phyloP scores from a whole-genome alignment of 2,797 vertebrate species.

The Margarornis squamiger region DNA sequence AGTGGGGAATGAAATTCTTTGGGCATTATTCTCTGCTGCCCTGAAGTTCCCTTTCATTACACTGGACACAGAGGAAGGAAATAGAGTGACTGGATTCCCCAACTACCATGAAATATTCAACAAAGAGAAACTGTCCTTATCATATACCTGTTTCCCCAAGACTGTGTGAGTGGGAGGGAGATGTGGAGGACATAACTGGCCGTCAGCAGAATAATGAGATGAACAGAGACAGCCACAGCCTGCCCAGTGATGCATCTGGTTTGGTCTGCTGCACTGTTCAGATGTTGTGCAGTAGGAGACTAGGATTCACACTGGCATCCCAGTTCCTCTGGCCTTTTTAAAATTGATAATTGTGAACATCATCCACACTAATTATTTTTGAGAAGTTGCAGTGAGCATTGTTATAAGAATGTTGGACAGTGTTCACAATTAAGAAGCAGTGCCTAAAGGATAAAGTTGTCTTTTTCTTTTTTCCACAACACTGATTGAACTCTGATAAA shows the following conservation, averaged over 20 bases:
- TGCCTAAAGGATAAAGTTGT: constrained; percentile 23
- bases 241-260: neutral
- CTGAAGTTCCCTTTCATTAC: neutral
- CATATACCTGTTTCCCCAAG: neutral
- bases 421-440: constrained; percentile 18
- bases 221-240: neutral
- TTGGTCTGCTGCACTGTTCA: neutral
- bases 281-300: neutral
- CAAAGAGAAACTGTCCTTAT: neutral
- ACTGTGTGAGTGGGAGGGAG: neutral
- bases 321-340: neutral
- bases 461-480: neutral
- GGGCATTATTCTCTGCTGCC: neutral
- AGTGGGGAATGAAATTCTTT: neutral
- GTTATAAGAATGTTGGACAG: neutral
- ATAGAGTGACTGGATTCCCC: neutral
- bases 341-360: neutral
- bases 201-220: neutral
- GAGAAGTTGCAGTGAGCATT: neutral
- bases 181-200: neutral
- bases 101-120: neutral
- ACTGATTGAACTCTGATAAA: constrained; percentile 26
- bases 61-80: neutral
- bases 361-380: neutral
- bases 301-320: neutral